phyloP scores from a whole-genome alignment of 2,113 vertebrate genomes.

The Oophaga pumilio region DNA sequence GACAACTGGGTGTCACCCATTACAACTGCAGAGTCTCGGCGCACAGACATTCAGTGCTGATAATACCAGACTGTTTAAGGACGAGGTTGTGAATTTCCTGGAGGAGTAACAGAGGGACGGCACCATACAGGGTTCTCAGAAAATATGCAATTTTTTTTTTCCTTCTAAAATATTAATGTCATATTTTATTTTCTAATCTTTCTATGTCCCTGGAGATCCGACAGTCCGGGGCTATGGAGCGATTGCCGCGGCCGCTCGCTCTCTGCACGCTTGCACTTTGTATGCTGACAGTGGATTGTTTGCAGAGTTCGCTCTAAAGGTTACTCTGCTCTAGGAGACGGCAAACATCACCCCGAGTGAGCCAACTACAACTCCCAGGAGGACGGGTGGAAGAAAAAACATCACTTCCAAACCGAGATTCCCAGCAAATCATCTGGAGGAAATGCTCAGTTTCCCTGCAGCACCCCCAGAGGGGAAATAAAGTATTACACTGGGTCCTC shows the following conservation, averaged over 20 bases:
- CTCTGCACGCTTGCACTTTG: slow-evolving; percentile 10
- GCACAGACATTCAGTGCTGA: too few species aligned
- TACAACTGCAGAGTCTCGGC: too few species aligned
- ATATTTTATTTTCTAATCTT: background rate
- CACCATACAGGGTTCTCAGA: too few species aligned
- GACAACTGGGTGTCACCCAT: too few species aligned
- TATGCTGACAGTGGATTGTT: slow-evolving; percentile 18
- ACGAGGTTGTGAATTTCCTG: too few species aligned
- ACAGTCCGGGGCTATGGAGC: too few species aligned
- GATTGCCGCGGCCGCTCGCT: background rate
- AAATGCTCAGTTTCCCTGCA: background rate
- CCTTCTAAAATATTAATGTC: background rate
- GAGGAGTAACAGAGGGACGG: too few species aligned
- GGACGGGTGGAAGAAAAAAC: background rate
- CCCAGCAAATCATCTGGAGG: background rate
- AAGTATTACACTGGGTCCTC: background rate
- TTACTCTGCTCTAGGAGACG: background rate
- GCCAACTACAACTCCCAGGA: background rate
- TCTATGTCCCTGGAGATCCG: background rate
- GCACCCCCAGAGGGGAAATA: background rate
- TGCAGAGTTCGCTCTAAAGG: background rate
- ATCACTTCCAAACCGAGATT: background rate
- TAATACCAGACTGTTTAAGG: too few species aligned
- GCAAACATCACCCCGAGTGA: background rate
- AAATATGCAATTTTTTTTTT: too few species aligned